A percentile compares a stretch with the other conserved stretches of the same genome.
phyloP scores from a whole-genome alignment of 2,113 vertebrate species.

The Propithecus coquereli region DNA sequence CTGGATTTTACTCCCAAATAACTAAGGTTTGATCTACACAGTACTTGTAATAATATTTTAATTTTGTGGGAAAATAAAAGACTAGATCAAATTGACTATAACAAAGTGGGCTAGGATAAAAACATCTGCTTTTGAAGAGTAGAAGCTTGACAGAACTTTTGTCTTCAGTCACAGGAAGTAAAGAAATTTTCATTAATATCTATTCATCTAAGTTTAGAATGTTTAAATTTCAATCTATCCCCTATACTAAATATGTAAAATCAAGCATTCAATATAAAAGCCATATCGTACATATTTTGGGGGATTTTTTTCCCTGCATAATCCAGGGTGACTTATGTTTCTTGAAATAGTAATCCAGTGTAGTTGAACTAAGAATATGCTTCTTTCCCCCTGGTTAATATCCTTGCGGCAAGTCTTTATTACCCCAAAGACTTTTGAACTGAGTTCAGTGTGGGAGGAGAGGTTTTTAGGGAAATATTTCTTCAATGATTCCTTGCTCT shows the following conservation, averaged over 20 bases:
- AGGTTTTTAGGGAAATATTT: not conserved
- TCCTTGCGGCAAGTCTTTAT: not conserved
- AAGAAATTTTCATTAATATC: not conserved
- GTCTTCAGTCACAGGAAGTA: not conserved
- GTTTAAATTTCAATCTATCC: not conserved
- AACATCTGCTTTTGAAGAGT: not conserved
- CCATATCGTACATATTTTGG: not conserved
- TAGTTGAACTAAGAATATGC: not conserved
- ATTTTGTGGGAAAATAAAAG: not conserved
- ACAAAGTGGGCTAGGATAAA: not conserved
- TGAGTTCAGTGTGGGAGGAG: not conserved
- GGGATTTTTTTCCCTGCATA: not conserved
- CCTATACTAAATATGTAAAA: not conserved
- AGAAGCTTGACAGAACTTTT: not conserved
- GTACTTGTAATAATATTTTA: not conserved
- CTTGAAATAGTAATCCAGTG: not conserved
- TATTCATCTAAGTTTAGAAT: not conserved
- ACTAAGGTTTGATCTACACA: not conserved
- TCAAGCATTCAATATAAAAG: not conserved
- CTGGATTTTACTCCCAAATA: not conserved
- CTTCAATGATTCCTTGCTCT: not conserved
- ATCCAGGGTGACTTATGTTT: not conserved
- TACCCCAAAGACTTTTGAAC: not conserved
- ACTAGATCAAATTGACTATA: not conserved
- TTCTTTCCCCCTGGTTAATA: not conserved